These are phyloP conservation scores for Drosophila athabasca DNA, from an alignment of 1,140 invertebrate genomes.

Conservation along the genomic window DNA sequence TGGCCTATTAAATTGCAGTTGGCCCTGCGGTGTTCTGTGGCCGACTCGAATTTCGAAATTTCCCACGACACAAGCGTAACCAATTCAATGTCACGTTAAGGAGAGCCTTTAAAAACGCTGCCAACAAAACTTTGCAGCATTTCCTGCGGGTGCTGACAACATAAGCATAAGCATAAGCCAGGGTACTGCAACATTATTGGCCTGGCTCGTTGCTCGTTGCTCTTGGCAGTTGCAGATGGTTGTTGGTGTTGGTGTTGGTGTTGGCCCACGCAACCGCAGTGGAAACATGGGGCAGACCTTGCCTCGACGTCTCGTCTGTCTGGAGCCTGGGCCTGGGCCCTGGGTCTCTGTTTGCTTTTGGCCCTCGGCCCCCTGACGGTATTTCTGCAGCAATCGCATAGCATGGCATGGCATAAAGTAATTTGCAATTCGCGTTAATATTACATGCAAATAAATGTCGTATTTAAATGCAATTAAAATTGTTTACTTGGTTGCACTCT, in stretches of 20 bases:
- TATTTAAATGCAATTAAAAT: constrained; percentile 84
- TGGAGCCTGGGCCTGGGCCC: not conserved
- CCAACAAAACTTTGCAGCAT: constrained; percentile 10
- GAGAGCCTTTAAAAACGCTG: constrained; percentile 28
- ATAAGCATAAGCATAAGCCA: constrained; percentile 20
- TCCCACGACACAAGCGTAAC: constrained; percentile 36
- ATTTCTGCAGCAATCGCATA: constrained; percentile 35
- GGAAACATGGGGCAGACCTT: constrained; percentile 51
- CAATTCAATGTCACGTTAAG: constrained; percentile 48
- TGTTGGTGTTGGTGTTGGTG: constrained; percentile 19
- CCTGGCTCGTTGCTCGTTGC: constrained; percentile 14
- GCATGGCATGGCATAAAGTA: constrained; percentile 53
- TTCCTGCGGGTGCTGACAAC: constrained; percentile 50
- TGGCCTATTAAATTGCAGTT: constrained; percentile 68
- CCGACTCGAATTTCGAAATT: constrained; percentile 21
- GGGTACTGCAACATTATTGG: constrained; percentile 43
- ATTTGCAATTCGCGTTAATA: constrained; percentile 81
- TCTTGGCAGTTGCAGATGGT: not conserved
- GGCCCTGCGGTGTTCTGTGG: constrained; percentile 20
- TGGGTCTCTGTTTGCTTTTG: constrained; percentile 20
- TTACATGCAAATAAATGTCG: constrained; percentile 83
- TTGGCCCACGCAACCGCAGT: constrained; percentile 67
- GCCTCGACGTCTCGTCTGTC: constrained; percentile 22
- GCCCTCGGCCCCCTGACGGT: constrained; percentile 4
- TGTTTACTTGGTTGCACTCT: constrained; percentile 76